Conservation (phyloP, 2,797 vertebrate genomes). For the Pagetopsis macropterus region DNA sequence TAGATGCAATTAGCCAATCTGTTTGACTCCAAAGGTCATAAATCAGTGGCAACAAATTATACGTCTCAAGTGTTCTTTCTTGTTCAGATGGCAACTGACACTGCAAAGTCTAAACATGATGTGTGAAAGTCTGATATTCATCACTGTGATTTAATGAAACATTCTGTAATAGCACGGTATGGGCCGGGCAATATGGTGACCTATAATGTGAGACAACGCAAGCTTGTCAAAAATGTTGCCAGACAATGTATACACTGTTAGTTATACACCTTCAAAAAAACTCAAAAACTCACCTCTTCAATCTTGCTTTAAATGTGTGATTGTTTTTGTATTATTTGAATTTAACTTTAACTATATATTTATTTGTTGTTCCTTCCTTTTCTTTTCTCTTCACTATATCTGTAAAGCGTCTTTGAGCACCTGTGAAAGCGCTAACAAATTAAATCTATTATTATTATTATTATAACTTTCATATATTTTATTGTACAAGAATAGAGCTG, state of each 20-base stretch:
- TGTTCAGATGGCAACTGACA: slow-evolving; percentile 24
- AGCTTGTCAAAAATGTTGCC: not conserved
- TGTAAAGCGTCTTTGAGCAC: no score
- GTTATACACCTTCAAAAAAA: no score
- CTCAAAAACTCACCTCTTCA: no score
- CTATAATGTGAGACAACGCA: not conserved
- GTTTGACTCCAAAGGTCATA: slow-evolving; percentile 30
- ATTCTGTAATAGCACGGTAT: not conserved
- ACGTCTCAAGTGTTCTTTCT: slow-evolving; percentile 12
- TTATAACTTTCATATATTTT: not conserved
- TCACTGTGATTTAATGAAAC: slow-evolving; percentile 6
- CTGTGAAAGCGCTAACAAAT: no score
- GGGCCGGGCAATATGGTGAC: not conserved
- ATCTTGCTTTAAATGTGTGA: no score
- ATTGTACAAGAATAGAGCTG: not conserved
- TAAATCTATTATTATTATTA: no score
- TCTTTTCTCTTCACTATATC: no score
- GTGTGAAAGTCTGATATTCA: slow-evolving; percentile 25
- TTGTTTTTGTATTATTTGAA: no score
- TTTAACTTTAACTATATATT: no score
- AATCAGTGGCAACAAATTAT: slow-evolving; percentile 36
- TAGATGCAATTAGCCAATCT: slow-evolving; percentile 49
- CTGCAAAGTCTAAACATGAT: slow-evolving; percentile 19
- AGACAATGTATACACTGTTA: not conserved
- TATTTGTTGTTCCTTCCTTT: no score